Percentiles rank a stretch among this genome's conserved stretches.
These are phyloP conservation scores for Drosophila lacertosa DNA, from an alignment of 1,140 invertebrate species.

Conservation along the genomic window DNA sequence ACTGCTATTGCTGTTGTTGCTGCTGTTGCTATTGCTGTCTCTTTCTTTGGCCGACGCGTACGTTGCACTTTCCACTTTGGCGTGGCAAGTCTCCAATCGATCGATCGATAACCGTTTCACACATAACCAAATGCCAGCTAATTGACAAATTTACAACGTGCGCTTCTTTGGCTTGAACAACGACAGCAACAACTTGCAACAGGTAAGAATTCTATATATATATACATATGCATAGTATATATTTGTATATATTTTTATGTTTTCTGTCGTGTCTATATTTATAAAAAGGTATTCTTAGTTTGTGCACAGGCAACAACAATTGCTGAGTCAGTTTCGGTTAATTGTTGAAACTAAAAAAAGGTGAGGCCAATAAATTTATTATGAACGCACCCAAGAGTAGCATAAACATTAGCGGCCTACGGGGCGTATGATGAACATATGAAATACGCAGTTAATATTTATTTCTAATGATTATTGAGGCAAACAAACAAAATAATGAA, in stretches of 20 bases:
- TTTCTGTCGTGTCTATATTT: not conserved
- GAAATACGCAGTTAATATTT: not conserved
- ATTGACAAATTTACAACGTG: conserved; percentile 10
- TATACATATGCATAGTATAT: not conserved
- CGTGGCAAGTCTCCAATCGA: conserved; percentile 18
- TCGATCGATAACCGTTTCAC: conserved; percentile 10
- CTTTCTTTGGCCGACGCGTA: not conserved
- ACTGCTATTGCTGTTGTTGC: not conserved
- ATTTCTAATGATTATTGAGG: too few relatives aligned
- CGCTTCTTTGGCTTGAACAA: not conserved
- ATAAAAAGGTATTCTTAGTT: not conserved
- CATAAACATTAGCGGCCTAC: not conserved
- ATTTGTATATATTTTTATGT: too few relatives aligned
- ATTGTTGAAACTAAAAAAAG: not conserved
- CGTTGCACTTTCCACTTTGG: conserved; percentile 20
- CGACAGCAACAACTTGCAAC: not conserved
- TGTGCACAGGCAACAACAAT: not conserved
- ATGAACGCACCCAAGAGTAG: not conserved
- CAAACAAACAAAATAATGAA: too few relatives aligned
- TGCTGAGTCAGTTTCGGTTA: not conserved
- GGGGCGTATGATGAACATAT: not conserved
- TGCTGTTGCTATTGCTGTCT: not conserved
- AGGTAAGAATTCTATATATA: conserved; percentile 20
- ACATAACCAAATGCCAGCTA: conserved; percentile 10
- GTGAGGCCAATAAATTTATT: not conserved